Conservation (phyloP, 2,797 vertebrate genomes). For the Aotus griseimembra region DNA sequence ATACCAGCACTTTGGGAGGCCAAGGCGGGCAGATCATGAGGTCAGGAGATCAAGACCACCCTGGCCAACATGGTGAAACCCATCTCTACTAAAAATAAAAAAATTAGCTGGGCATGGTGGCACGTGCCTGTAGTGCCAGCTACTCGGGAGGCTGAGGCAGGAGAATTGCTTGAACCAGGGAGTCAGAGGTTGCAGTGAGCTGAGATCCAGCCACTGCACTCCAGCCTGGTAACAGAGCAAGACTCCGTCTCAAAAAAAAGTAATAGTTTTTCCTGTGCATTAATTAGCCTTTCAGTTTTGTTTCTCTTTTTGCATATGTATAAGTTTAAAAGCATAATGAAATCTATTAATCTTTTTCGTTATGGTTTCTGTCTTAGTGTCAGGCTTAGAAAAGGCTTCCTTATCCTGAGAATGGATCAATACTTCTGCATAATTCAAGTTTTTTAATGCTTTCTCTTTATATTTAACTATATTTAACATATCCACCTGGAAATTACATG, state of each 20-base stretch:
- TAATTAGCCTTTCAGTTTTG: conserved; percentile 28
- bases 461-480: conserved; percentile 2
- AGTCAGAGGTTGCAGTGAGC: neutral
- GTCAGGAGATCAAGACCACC: neutral
- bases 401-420: neutral
- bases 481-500: conserved; percentile 20
- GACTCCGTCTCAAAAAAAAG: neutral
- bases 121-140: neutral
- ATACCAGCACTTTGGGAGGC: neutral
- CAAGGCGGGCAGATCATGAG: neutral
- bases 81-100: neutral
- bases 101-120: neutral
- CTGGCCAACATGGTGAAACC: too few relatives aligned
- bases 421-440: neutral
- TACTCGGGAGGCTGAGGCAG: neutral
- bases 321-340: conserved; percentile 37
- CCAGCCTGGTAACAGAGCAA: neutral
- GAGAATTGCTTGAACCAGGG: neutral
- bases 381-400: neutral
- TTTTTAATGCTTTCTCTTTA: conserved; percentile 28
- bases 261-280: neutral
- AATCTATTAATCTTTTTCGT: neutral
- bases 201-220: neutral
- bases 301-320: neutral
- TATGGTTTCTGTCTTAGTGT: conserved; percentile 45